phyloP scores from a whole-genome alignment of 2,888 invertebrate genomes.

The Cephus pygmeus region DNA sequence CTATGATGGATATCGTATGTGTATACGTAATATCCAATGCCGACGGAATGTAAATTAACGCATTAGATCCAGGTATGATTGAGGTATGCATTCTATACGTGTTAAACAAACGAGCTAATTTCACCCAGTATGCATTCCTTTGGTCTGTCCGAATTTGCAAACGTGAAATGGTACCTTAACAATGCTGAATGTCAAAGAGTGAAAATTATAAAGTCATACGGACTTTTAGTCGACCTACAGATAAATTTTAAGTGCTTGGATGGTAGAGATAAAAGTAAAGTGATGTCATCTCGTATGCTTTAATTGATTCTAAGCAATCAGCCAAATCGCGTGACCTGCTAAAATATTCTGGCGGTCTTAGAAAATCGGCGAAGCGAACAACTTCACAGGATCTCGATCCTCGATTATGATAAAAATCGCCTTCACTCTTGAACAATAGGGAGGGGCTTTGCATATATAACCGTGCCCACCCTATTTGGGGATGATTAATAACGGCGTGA shows the following conservation, averaged over 20 bases:
- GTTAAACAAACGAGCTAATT: neutral
- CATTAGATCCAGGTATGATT: neutral
- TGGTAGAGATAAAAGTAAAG: too few species aligned
- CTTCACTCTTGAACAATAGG: neutral
- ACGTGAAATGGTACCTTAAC: neutral
- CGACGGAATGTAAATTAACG: neutral
- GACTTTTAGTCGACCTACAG: neutral
- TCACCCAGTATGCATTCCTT: neutral
- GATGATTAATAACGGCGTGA: conserved; percentile 49
- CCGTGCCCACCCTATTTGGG: neutral
- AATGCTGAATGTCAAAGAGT: neutral
- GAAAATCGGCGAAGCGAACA: neutral
- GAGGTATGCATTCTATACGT: neutral
- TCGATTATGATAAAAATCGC: conserved; percentile 19
- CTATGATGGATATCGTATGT: neutral
- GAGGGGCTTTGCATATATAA: conserved; percentile 4
- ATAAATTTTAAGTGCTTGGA: neutral
- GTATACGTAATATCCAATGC: neutral
- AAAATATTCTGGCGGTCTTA: neutral
- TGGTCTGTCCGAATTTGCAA: neutral
- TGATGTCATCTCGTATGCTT: neutral
- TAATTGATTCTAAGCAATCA: neutral
- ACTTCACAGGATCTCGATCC: neutral
- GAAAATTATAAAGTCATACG: neutral
- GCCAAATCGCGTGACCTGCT: neutral